Conservation (phyloP, 2,797 vertebrate species). For the Epinephelus coioides region DNA sequence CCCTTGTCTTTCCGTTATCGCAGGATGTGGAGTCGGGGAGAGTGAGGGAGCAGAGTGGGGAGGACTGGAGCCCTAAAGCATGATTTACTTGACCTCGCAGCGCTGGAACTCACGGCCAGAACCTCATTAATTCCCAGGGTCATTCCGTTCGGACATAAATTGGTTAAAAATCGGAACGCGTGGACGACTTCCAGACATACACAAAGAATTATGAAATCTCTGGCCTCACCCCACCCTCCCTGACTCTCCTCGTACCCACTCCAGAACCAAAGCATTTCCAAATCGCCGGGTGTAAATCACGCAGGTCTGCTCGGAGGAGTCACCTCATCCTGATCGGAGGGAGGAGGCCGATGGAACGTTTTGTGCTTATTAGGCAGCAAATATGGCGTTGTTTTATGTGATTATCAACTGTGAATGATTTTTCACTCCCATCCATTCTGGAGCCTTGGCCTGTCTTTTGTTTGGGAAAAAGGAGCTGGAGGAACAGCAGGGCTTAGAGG, state of each 20-base stretch:
- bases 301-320: conserved; percentile 88
- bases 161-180: conserved; percentile 92
- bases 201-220: conserved; percentile 97
- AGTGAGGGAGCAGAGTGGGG: conserved; percentile 79
- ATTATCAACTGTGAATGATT: conserved; percentile 90
- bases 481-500: conserved; percentile 82
- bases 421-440: conserved; percentile 85
- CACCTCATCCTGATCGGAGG: conserved; percentile 92
- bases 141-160: conserved; percentile 97
- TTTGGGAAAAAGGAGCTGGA: conserved; percentile 80
- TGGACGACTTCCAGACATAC: conserved; percentile 97
- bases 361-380: conserved; percentile 97
- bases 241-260: conserved; percentile 83
- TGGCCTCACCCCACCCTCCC: conserved; percentile 79
- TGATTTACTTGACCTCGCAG: conserved; percentile 98
- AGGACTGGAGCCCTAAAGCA: conserved; percentile 88
- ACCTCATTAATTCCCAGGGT: conserved; percentile 99
- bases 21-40: conserved; percentile 88
- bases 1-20: conserved; percentile 91
- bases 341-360: conserved; percentile 94
- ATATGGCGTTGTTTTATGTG: conserved; percentile 94
- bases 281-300: conserved; percentile 94
- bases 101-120: conserved; percentile 92
- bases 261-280: conserved; percentile 91
- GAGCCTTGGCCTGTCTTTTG: conserved; percentile 85